Conservation (phyloP, 2,797 vertebrate genomes). For the Glyptemys insculpta region DNA sequence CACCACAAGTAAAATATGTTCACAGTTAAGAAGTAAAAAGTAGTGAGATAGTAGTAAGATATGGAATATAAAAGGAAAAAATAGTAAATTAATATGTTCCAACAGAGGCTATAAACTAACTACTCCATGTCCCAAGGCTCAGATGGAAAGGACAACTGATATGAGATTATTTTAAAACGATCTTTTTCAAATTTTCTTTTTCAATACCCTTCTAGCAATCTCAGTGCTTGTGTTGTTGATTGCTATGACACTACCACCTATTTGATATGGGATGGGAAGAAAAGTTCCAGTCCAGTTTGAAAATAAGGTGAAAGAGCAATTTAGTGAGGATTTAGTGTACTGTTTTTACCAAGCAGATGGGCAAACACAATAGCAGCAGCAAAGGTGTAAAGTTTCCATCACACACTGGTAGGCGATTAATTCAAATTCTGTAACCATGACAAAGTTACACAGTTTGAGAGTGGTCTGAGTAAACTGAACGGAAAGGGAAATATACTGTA, state of each 20-base stretch:
- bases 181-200: neutral
- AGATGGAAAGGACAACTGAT: neutral
- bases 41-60: neutral
- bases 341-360: conserved; percentile 20
- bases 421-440: neutral
- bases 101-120: neutral
- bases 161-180: conserved; percentile 6
- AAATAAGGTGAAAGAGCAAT: conserved; percentile 4
- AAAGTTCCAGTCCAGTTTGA: neutral
- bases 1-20: neutral
- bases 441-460: conserved; percentile 9
- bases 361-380: conserved; percentile 14
- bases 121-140: neutral
- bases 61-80: neutral
- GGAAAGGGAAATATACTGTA: conserved; percentile 1
- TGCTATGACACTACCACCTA: neutral
- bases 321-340: neutral
- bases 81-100: neutral
- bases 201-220: neutral
- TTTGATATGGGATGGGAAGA: neutral
- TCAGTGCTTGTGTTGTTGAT: neutral
- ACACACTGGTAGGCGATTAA: neutral
- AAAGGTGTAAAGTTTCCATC: neutral
- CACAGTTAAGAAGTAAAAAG: neutral
- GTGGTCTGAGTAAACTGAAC: neutral